Evolutionary conservation across 2,888 invertebrate genomes (phyloP), one percentile per base, ranked within the genome.

Genomic region (Pemphredon lugubris): DNA sequence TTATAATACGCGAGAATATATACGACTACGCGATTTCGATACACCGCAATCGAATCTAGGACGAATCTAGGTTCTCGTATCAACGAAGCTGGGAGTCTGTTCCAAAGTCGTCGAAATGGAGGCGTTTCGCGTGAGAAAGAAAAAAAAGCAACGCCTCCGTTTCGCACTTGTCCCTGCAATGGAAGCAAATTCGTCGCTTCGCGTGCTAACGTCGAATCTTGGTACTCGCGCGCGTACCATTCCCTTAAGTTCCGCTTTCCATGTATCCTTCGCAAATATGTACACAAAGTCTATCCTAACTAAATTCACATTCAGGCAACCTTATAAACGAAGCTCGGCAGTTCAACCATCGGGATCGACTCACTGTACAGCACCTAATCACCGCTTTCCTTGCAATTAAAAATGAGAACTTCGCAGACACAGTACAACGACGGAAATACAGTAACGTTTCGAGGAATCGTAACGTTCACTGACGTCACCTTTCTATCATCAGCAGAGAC

Each of bases 271-370:
- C 65, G 66, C 53, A 75, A 64, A 21, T 13, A 37, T 82, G 65
- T 82, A 82, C 82, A 82, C 50, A 72, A 74, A 26, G 74, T 75
- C 72, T 82, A 73, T 73, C 60, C 81, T 79, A 80, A 80, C 74
- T 80, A 80, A 77, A 79, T 73, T 82, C 81, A 76, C 81, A 75
- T 81, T 70, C 78, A 81, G 82, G 72, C 82, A 72, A 73, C 53
- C 20, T 51, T 55, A 73, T 54, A 70, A 75, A 79, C 54, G 42
- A 64, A 64, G 47, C 58, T 57, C 40, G 53, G 61, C 58, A 59
- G 75, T 67, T 48, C 45, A 58, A 45, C 61, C 23, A 48, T 55
- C 48, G 44, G 51, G 57, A 65, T 61, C 60, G 66, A 75, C 67
- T 58, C 67, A 65, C 65, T 72, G 70, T 67, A 73, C 73, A 77